Evolutionary conservation across 2,888 invertebrate species (phyloP).

Genomic region (Argyresthia albistria): DNA sequence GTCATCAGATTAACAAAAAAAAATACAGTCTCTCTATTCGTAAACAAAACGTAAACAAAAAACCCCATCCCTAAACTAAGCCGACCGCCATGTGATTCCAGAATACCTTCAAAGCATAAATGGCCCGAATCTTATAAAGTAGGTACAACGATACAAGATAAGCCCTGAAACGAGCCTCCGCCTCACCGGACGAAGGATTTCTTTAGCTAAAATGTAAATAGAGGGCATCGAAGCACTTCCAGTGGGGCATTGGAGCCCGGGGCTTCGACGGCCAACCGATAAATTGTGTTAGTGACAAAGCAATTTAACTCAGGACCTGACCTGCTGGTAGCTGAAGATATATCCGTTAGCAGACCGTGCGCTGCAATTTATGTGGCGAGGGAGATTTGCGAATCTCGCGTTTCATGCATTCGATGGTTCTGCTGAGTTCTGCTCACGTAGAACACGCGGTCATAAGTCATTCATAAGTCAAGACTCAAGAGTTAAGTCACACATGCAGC

Average conservation of each 20-base stretch:
- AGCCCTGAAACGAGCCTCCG: constrained; percentile 14
- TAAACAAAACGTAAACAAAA: no score
- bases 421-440: no score
- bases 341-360: constrained; percentile 18
- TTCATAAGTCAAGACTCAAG: no score
- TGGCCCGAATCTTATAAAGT: constrained; percentile 18
- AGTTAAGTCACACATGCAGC: no score
- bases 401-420: no score
- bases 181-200: constrained; percentile 25
- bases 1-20: no score
- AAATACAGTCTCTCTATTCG: no score
- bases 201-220: constrained; percentile 40
- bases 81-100: no score
- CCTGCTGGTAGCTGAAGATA: constrained; percentile 20
- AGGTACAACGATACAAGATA: constrained; percentile 36
- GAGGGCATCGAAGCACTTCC: constrained; percentile 7
- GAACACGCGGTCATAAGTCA: no score
- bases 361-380: constrained; percentile 9
- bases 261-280: constrained; percentile 6
- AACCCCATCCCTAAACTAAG: no score
- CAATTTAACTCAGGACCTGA: constrained; percentile 42
- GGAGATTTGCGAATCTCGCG: no score
- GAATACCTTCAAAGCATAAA: background rate
- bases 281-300: constrained; percentile 35
- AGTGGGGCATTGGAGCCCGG: constrained; percentile 7